Evolutionary conservation across 2,797 vertebrate genomes (phyloP).

Genomic region (Propithecus perrieri): DNA sequence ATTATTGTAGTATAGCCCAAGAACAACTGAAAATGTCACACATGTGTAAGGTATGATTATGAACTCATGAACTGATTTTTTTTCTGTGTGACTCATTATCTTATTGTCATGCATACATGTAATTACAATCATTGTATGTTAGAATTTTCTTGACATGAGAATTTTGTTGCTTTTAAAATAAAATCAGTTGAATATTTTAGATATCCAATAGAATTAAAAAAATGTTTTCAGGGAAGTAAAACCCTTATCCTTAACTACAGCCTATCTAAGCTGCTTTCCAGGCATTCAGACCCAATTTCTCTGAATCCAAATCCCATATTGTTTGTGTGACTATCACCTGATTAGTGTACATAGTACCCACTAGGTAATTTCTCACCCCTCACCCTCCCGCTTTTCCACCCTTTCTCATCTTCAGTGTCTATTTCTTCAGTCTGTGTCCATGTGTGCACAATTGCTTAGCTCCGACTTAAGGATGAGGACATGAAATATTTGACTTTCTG

Average conservation of each 20-base stretch:
- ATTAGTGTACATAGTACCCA: background rate
- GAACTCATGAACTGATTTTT: background rate
- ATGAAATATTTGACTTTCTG: background rate
- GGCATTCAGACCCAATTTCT: background rate
- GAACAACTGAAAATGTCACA: conserved; percentile 24
- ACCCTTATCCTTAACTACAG: background rate
- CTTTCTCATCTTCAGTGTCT: background rate
- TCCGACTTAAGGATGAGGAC: background rate
- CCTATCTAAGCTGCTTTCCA: background rate
- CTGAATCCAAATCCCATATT: background rate
- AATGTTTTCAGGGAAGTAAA: background rate
- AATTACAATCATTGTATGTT: background rate
- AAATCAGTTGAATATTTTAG: conserved; percentile 42
- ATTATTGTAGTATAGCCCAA: background rate
- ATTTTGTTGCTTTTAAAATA: conserved; percentile 9
- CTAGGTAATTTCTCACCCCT: background rate
- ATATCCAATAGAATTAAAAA: background rate
- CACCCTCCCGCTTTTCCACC: background rate
- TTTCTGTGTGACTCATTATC: background rate
- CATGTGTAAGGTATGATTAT: background rate
- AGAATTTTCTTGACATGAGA: conserved; percentile 25
- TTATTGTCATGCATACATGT: background rate
- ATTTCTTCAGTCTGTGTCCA: background rate
- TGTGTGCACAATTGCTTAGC: background rate
- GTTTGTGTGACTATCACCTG: background rate